These are phyloP conservation scores for Platycheirus rosarum DNA, from an alignment of 2,888 invertebrate species.

Conservation along the genomic window DNA sequence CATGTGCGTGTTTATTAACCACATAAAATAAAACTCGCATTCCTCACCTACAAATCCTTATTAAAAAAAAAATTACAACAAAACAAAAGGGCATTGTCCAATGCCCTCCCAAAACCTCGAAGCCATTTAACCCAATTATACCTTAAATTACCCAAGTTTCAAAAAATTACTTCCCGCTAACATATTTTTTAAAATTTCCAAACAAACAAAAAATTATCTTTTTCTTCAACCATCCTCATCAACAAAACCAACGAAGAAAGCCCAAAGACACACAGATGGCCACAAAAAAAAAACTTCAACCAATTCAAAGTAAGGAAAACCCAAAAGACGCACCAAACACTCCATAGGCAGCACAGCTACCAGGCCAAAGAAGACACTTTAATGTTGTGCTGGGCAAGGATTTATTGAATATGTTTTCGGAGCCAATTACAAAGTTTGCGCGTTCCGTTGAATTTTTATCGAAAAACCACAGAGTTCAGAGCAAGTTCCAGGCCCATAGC, in stretches of 20 bases:
- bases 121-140: constrained; percentile 70
- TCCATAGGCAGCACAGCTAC: constrained; percentile 1
- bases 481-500: background rate
- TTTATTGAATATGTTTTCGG: constrained; percentile 71
- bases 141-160: constrained; percentile 47
- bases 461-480: constrained; percentile 30
- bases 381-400: constrained; percentile 63
- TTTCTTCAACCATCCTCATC: background rate
- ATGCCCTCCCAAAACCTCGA: background rate
- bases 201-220: constrained; percentile 54
- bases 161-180: constrained; percentile 70
- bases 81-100: constrained; percentile 45
- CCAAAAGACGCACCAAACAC: constrained; percentile 37
- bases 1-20: constrained; percentile 17
- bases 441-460: constrained; percentile 73
- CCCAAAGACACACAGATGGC: constrained; percentile 30
- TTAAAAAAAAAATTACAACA: background rate
- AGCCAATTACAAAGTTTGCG: constrained; percentile 72
- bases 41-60: background rate
- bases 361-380: constrained; percentile 13
- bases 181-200: constrained; percentile 51
- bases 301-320: constrained; percentile 37
- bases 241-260: constrained; percentile 46
- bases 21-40: background rate
- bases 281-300: constrained; percentile 11